phyloP scores from a whole-genome alignment of 1,140 invertebrate genomes.

The Drosophila neocordata region DNA sequence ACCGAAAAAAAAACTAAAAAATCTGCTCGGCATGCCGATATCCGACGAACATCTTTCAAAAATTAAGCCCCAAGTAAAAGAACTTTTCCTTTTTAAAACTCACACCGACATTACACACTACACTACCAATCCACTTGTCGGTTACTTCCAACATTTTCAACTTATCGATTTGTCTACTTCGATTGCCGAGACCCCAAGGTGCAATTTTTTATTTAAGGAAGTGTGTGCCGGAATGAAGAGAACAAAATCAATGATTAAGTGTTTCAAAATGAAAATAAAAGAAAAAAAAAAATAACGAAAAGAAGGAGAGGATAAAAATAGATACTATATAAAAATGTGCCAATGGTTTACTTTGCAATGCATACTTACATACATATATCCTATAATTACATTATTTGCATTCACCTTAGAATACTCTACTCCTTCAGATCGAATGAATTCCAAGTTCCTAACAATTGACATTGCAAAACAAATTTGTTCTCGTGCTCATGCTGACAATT shows the following conservation, averaged over 20 bases:
- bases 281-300: conserved; percentile 4
- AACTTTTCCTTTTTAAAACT: background rate
- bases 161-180: background rate
- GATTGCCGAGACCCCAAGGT: conserved; percentile 5
- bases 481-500: background rate
- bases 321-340: conserved; percentile 42
- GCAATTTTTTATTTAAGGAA: conserved; percentile 12
- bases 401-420: conserved; percentile 8
- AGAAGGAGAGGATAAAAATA: background rate
- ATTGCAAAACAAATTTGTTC: background rate
- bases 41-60: conserved; percentile 8
- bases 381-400: conserved; percentile 9
- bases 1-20: conserved; percentile 26
- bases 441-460: conserved; percentile 10
- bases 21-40: conserved; percentile 40
- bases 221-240: conserved; percentile 11
- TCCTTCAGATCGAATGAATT: conserved; percentile 7
- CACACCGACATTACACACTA: background rate
- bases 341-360: conserved; percentile 46
- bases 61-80: background rate
- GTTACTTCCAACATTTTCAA: background rate
- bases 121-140: background rate
- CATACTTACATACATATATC: conserved; percentile 7
- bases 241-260: conserved; percentile 2
- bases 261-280: background rate